These are phyloP conservation scores for Aplochiton taeniatus DNA, from an alignment of 2,797 vertebrate species.

Conservation along the genomic window DNA sequence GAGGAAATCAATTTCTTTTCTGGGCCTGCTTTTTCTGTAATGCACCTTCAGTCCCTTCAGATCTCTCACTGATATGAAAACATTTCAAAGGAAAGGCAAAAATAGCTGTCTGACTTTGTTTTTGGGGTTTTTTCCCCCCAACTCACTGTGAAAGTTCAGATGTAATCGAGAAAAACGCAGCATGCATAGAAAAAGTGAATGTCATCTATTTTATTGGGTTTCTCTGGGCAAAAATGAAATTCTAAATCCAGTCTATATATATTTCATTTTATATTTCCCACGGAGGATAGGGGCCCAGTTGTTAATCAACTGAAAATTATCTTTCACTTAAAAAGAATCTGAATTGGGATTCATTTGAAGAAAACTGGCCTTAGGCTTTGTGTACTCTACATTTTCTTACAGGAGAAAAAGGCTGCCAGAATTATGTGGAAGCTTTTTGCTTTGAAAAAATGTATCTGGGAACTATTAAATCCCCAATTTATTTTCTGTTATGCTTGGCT, in stretches of 20 bases:
- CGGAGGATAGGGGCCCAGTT: neutral
- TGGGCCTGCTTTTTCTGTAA: conserved; percentile 28
- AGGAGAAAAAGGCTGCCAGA: neutral
- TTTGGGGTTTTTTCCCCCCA: conserved; percentile 18
- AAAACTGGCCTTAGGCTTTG: neutral
- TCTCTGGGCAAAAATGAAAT: conserved; percentile 16
- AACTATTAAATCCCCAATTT: conserved; percentile 11
- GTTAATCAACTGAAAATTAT: no score
- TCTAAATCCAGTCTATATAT: conserved; percentile 4
- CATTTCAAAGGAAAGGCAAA: conserved; percentile 8
- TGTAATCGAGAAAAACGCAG: neutral
- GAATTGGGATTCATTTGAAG: neutral
- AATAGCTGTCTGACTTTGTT: conserved; percentile 6
- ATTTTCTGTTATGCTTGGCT: conserved; percentile 12
- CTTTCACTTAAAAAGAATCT: neutral
- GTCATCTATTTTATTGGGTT: conserved; percentile 22
- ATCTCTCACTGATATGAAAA: conserved; percentile 43
- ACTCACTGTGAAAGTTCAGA: neutral
- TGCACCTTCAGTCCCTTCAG: conserved; percentile 30
- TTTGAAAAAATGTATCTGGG: neutral
- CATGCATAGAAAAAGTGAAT: conserved; percentile 5
- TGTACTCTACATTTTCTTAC: neutral
- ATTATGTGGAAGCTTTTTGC: neutral
- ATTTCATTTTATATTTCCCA: neutral
- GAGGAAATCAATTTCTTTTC: conserved; percentile 60